Percentiles rank a stretch among this genome's conserved stretches.
These are phyloP conservation scores for Sarcophaga subvicina DNA, from an alignment of 2,888 invertebrate species.

Conservation along the genomic window DNA sequence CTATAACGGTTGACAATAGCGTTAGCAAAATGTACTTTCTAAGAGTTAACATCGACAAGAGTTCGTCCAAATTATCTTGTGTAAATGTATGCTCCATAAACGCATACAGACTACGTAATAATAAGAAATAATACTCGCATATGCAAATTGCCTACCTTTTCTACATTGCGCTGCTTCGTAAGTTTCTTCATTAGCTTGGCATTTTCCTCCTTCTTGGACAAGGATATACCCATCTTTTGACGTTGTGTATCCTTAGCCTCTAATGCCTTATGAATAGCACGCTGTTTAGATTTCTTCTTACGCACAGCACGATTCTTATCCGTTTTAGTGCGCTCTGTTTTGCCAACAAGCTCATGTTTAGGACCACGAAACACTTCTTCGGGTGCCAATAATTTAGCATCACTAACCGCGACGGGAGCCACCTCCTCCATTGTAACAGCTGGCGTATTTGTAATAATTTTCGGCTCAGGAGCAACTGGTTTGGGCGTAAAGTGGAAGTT, in stretches of 20 bases:
- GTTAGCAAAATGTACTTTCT: too few relatives aligned
- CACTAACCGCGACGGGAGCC: constrained; percentile 93
- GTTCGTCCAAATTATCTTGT: too few relatives aligned
- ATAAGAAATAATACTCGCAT: too few relatives aligned
- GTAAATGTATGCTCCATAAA: too few relatives aligned
- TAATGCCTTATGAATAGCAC: constrained; percentile 82
- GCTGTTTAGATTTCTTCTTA: constrained; percentile 91
- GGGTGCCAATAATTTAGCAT: constrained; percentile 93
- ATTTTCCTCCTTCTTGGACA: constrained; percentile 83
- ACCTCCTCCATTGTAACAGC: constrained; percentile 97
- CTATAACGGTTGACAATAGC: too few relatives aligned
- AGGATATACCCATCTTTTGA: constrained; percentile 81
- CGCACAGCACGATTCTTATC: constrained; percentile 95
- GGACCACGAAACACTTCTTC: constrained; percentile 90
- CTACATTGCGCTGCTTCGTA: constrained; percentile 85
- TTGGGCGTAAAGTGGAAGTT: constrained; percentile 98
- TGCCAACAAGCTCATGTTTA: constrained; percentile 84
- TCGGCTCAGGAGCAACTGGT: constrained; percentile 91
- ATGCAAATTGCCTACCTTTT: constrained; percentile 82
- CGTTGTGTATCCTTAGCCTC: constrained; percentile 83
- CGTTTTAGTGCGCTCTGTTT: constrained; percentile 91
- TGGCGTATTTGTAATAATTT: constrained; percentile 94
- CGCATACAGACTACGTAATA: too few relatives aligned
- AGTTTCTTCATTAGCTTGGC: constrained; percentile 85
- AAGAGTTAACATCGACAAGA: too few relatives aligned